These are phyloP conservation scores for Spialia ferax DNA, from an alignment of 2,888 invertebrate species.

Conservation along the genomic window DNA sequence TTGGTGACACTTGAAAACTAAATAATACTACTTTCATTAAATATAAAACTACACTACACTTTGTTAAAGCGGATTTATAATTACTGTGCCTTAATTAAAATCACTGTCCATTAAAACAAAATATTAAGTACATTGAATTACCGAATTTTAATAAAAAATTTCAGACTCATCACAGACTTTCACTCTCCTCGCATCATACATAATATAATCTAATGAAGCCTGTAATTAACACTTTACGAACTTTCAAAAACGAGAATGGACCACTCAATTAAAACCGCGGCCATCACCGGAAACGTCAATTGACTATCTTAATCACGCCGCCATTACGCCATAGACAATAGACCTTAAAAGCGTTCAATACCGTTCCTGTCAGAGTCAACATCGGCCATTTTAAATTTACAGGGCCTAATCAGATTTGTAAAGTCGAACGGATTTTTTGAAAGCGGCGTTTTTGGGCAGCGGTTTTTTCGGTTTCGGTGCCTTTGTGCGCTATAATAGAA, in stretches of 20 bases:
- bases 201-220: conserved; percentile 16
- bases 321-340: conserved; percentile 74
- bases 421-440: conserved; percentile 64
- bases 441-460: conserved; percentile 39
- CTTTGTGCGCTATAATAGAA: conserved; percentile 33
- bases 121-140: background rate
- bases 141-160: background rate
- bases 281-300: conserved; percentile 48
- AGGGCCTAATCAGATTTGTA: conserved; percentile 82
- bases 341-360: conserved; percentile 72
- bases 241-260: conserved; percentile 7
- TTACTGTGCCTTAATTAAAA: background rate
- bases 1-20: no score
- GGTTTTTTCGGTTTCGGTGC: conserved; percentile 32
- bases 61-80: background rate
- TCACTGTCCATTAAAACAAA: background rate
- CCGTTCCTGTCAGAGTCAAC: conserved; percentile 68
- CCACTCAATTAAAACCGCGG: conserved; percentile 32
- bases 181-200: conserved; percentile 2
- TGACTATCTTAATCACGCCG: conserved; percentile 69
- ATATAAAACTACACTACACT: background rate
- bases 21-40: background rate
- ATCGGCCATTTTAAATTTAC: conserved; percentile 82
- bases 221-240: conserved; percentile 29
- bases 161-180: background rate